A percentile compares a stretch with the other conserved stretches of the same genome.
phyloP scores from a whole-genome alignment of 2,888 invertebrate genomes.

The Camptogramma bilineatum region DNA sequence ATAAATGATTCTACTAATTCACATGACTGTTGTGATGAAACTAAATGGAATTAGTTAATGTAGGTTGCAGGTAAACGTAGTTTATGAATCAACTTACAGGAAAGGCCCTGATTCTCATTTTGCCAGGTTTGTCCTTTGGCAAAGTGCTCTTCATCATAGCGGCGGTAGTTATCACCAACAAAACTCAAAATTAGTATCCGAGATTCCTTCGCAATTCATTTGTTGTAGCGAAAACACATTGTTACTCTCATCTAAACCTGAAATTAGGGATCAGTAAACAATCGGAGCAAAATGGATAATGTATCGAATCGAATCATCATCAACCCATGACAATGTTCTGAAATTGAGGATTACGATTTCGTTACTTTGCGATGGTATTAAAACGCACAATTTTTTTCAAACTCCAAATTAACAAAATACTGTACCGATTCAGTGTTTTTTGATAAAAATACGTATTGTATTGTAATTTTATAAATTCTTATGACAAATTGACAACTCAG shows the following conservation, averaged over 20 bases:
- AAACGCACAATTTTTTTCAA: not conserved
- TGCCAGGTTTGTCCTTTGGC: conserved; percentile 95
- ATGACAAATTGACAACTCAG: conserved; percentile 47
- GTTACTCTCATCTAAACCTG: conserved; percentile 76
- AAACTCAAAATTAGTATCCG: conserved; percentile 62
- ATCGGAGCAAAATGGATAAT: conserved; percentile 37
- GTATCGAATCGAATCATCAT: conserved; percentile 35
- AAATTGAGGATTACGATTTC: not conserved
- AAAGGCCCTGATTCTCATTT: conserved; percentile 99
- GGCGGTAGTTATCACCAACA: conserved; percentile 62
- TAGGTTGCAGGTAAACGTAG: not conserved
- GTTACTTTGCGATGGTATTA: not conserved
- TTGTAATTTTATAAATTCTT: conserved; percentile 47
- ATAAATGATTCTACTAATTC: not conserved
- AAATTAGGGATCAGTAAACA: conserved; percentile 60
- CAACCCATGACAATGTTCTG: conserved; percentile 21
- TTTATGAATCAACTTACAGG: conserved; percentile 90
- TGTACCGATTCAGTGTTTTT: conserved; percentile 41
- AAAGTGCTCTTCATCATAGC: conserved; percentile 90
- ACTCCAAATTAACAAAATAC: conserved; percentile 1
- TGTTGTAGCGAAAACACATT: conserved; percentile 74
- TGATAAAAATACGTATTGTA: conserved; percentile 39
- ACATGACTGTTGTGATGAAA: not conserved
- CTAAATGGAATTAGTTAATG: not conserved
- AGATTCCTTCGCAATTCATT: conserved; percentile 69